Conservation (phyloP, 2,888 invertebrate species). For the Polymixis flavicincta region DNA sequence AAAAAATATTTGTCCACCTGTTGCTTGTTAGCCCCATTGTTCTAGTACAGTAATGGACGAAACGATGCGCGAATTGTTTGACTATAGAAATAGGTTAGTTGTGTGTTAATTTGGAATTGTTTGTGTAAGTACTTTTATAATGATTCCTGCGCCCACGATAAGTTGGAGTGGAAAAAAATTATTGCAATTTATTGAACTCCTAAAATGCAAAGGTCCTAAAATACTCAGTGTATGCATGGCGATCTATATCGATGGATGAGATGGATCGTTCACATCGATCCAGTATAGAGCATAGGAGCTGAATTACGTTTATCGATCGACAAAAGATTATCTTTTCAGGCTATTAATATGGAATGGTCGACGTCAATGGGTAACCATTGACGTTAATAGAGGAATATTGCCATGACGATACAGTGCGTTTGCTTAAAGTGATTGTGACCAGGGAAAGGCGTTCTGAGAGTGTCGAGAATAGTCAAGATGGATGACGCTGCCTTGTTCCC, state of each 20-base stretch:
- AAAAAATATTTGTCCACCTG: conserved; percentile 69
- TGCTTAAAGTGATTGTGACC: background rate
- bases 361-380: too few species aligned
- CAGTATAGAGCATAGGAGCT: too few species aligned
- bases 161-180: background rate
- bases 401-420: background rate
- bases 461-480: conserved; percentile 2
- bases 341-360: background rate
- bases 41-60: conserved; percentile 20
- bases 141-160: background rate
- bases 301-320: background rate
- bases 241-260: background rate
- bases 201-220: too few species aligned
- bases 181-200: background rate
- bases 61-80: conserved; percentile 46
- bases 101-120: conserved; percentile 21
- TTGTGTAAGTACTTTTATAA: background rate
- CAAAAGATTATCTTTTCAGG: background rate
- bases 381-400: background rate
- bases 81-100: conserved; percentile 10
- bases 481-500: background rate
- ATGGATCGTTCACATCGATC: background rate
- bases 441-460: conserved; percentile 9
- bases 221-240: background rate
- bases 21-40: conserved; percentile 54